Conservation (phyloP, 2,888 invertebrate species). For the Allolobophora icterica region DNA sequence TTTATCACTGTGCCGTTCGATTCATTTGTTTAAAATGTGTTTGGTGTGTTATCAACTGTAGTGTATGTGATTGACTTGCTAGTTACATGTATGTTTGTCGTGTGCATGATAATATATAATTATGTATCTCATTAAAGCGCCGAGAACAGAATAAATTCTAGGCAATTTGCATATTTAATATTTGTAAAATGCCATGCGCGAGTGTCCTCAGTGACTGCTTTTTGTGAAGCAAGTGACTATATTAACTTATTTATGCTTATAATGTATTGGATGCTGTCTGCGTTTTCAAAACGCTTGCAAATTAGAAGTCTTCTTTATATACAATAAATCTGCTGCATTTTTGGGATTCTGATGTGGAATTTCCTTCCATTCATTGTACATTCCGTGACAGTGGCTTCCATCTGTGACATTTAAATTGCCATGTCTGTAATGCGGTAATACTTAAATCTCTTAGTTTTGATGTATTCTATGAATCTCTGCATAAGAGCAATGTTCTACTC, state of each 20-base stretch:
- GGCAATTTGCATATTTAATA: not conserved
- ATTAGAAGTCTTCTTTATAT: not conserved
- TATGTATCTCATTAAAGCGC: not conserved
- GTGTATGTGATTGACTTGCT: not conserved
- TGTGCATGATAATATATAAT: not conserved
- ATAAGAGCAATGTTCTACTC: not conserved
- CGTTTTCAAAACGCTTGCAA: not conserved
- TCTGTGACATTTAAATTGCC: not conserved
- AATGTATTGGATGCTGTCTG: conserved; percentile 7
- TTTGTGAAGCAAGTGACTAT: conserved; percentile 17
- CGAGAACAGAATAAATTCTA: not conserved
- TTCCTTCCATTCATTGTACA: not conserved
- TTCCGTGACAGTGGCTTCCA: not conserved
- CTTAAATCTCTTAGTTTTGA: not conserved
- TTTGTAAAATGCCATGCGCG: not conserved
- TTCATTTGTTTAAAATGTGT: not conserved
- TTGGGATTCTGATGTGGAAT: not conserved
- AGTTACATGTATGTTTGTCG: not conserved
- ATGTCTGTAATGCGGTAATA: not conserved
- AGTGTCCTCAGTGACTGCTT: not conserved
- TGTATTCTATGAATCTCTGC: not conserved
- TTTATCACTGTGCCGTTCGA: not conserved
- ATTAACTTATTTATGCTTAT: conserved; percentile 2
- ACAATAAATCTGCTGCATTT: not conserved
- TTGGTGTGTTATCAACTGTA: not conserved